Base-by-base conservation (phyloP, 2,888 invertebrate genomes). In the Stenolophus ochropezus region DNA sequence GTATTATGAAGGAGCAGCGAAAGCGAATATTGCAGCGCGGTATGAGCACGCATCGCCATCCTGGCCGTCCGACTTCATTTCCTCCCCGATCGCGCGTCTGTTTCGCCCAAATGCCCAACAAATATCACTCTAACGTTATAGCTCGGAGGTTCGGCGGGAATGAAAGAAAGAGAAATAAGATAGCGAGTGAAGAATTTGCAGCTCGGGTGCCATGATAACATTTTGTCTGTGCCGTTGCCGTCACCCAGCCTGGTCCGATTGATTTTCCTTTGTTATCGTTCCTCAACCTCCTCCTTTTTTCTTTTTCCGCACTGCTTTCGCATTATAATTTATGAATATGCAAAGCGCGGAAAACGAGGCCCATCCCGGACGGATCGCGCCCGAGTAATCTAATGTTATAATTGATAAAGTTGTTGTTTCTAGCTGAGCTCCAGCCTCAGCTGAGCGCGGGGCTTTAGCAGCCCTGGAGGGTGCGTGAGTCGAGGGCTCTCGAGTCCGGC, bases 321-420 rank as follows among this genome's bases (percentile, higher is more conserved):
- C 73, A 80, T 80, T 80, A 80, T 80, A 80, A 80, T 80, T 80
- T 80, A 80, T 80, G 80, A 80, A 80, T 80, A 80, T 80, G 80
- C 80, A 80, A 80, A 80, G 58, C 80, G 73, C 73, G 58, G 20
- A 47, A 58, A 80, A 73, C 80, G 80, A 80, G 73, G 53, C 23
- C 53, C 71, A 71, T 49, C 53, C 73, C 58, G 56, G 58, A 56
- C 58, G 80, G 73, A 80, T 73, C 80, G 58, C 73, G 80, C 80
- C 73, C 80, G 73, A 80, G 80, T 73, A 80, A 58, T 73, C 80
- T 80, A 80, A 80, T 80, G 80, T 80, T 80, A 80, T 80, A 80
- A 80, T 80, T 80, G 80, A 80, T 80, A 80, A 80, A 80, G 73
- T 80, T 80, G 73, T 80, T 80, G 80, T 80, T 80, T 80, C 71